phyloP scores from a whole-genome alignment of 2,797 vertebrate genomes.

The Eremophila alpestris region DNA sequence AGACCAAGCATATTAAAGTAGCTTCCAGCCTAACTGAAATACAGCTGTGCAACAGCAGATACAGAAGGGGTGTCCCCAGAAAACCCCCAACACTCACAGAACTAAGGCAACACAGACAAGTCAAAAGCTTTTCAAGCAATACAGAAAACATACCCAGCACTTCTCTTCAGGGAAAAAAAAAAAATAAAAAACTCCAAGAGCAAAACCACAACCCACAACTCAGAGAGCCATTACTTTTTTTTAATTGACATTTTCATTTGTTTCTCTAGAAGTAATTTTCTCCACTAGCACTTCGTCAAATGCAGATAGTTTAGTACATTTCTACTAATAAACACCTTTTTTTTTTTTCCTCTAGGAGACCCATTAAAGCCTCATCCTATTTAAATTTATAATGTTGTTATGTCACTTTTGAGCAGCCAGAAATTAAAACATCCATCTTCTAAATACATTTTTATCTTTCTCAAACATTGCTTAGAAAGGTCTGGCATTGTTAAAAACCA shows the following conservation, averaged over 20 bases:
- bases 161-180: background rate
- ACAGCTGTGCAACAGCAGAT: background rate
- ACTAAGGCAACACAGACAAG: background rate
- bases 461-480: background rate
- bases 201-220: background rate
- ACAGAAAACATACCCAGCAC: background rate
- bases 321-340: background rate
- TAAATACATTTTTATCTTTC: background rate
- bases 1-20: background rate
- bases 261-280: constrained; percentile 11
- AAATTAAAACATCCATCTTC: background rate
- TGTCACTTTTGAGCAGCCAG: background rate
- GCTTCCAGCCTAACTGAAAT: background rate
- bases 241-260: constrained; percentile 41
- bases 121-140: background rate
- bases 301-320: background rate
- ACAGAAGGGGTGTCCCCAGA: background rate
- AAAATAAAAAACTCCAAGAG: background rate
- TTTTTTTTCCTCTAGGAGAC: background rate
- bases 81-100: background rate
- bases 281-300: constrained; percentile 13
- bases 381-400: background rate
- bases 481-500: background rate
- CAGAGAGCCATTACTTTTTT: background rate
- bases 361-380: background rate